Base-by-base conservation (phyloP, 2,113 vertebrate genomes). In the Tupaia tana region DNA sequence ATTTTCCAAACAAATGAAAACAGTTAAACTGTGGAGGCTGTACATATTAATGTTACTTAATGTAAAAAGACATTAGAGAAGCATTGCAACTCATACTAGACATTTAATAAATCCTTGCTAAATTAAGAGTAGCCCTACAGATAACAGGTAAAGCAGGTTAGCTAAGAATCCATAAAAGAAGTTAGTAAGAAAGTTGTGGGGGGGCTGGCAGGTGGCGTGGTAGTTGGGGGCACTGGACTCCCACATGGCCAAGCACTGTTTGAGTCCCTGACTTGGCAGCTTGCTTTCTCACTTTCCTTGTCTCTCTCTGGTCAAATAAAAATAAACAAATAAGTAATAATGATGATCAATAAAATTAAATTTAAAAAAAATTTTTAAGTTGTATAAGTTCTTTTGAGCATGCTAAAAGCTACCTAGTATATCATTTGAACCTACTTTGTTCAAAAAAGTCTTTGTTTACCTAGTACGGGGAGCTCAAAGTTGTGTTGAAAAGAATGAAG, bases 1-100 rank as follows among this genome's bases (percentile, higher is more conserved):
- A 56, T 95, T 83, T 96, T 81, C 91, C 71, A 74, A 96, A 89
- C 56, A 96, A 94, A 85, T 15, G n/a, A 85, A 4, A 94, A 52
- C 14, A 73, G 64, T 34, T 93, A 71, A 93, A 88, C 2, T 87
- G 25, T 31, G 14, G 25, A 84, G 74, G 73, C 16, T 74, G 88
- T 92, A 93, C 20, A 90, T 63, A 86, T 86, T 95, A 93, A 3
- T 82, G 95, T 70, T 85, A 89, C 15, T 90, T 83, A 77, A 73
- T 67, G 29, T 25, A 90, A 85, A 95, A 78, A 80, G 19, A 66
- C 12, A 66, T 24, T 69, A 87, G 31, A 81, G 71, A 9, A 89
- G 12, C 27, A 90, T 34, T 56, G 34, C 2, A 83, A 24, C 52
- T 77, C 29, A 69, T 52, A 93, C 18, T 82, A 82, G 10, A 8